Evolutionary conservation across 2,797 vertebrate species (phyloP).

Genomic region (Chloroceryle amazona): DNA sequence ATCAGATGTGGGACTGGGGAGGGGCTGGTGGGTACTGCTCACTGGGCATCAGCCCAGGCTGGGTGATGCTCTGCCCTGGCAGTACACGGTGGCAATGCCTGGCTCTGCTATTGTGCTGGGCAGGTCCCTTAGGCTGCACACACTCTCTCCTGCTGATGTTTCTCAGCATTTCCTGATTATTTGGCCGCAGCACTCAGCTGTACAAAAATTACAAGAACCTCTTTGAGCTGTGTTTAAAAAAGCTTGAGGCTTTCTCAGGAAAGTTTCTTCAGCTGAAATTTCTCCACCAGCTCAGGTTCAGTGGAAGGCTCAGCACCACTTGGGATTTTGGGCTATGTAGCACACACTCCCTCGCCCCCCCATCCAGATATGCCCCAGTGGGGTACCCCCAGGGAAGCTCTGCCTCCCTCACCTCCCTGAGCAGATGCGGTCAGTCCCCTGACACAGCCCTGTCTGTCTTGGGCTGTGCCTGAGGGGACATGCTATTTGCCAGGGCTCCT

Average conservation of each 20-base stretch:
- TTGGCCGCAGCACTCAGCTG: neutral
- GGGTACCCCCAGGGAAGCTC: neutral
- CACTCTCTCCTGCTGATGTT: neutral
- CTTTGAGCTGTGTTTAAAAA: fast-evolving
- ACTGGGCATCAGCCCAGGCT: neutral
- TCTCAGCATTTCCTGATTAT: neutral
- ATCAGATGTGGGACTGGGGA: neutral
- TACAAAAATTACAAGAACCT: neutral
- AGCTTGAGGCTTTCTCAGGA: neutral
- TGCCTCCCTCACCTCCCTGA: neutral
- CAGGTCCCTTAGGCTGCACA: neutral
- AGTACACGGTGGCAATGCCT: fast-evolving
- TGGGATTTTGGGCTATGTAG: neutral
- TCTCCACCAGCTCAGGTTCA: neutral
- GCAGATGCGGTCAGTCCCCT: neutral
- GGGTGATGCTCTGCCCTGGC: neutral
- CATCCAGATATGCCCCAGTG: neutral
- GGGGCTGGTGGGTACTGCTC: neutral
- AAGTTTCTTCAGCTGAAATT: neutral
- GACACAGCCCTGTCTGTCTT: neutral
- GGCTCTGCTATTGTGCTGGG: neutral
- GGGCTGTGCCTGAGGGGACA: neutral
- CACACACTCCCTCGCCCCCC: neutral
- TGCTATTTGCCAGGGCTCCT: neutral
- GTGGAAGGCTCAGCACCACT: neutral